Evolutionary conservation across 1,140 invertebrate species (phyloP).

Genomic region (Zaprionus taronus): DNA sequence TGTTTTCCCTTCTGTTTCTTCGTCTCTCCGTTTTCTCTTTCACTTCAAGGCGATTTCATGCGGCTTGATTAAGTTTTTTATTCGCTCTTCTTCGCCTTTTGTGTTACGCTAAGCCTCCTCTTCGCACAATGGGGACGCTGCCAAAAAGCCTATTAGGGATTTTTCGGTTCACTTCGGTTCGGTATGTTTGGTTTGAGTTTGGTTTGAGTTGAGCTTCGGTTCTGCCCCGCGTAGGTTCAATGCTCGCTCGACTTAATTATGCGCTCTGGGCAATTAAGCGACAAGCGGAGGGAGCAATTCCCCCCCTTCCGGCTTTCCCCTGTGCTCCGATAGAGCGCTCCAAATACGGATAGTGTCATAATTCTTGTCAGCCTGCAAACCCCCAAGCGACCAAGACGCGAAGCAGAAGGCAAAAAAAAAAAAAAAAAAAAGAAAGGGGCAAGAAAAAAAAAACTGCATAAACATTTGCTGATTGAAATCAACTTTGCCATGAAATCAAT

Average conservation of each 20-base stretch:
- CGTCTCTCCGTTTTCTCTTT: constrained; percentile 55
- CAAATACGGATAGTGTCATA: constrained; percentile 82
- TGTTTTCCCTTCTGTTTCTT: constrained; percentile 10
- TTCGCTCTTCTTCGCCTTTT: constrained; percentile 28
- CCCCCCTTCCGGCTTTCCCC: neutral
- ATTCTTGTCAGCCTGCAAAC: constrained; percentile 78
- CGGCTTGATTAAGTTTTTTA: constrained; percentile 68
- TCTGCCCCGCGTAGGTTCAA: constrained; percentile 49
- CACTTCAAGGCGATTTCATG: constrained; percentile 71
- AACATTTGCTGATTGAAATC: constrained; percentile 84
- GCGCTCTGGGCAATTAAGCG: constrained; percentile 79
- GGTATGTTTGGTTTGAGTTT: constrained; percentile 5
- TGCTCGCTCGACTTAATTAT: constrained; percentile 70
- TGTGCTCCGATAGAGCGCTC: constrained; percentile 38
- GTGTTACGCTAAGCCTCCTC: constrained; percentile 25
- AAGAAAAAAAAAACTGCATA: constrained; percentile 78
- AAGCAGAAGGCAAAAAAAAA: constrained; percentile 1
- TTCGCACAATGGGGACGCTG: constrained; percentile 25
- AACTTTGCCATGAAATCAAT: constrained; percentile 84
- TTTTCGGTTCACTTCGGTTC: constrained; percentile 20
- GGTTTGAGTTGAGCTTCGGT: too few relatives aligned
- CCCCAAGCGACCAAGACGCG: constrained; percentile 68
- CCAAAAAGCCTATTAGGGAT: constrained; percentile 47
- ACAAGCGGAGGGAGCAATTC: constrained; percentile 30
- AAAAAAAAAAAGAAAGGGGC: constrained; percentile 15